These are phyloP conservation scores for Synanceia verrucosa DNA, from an alignment of 2,797 vertebrate genomes.

Conservation along the genomic window DNA sequence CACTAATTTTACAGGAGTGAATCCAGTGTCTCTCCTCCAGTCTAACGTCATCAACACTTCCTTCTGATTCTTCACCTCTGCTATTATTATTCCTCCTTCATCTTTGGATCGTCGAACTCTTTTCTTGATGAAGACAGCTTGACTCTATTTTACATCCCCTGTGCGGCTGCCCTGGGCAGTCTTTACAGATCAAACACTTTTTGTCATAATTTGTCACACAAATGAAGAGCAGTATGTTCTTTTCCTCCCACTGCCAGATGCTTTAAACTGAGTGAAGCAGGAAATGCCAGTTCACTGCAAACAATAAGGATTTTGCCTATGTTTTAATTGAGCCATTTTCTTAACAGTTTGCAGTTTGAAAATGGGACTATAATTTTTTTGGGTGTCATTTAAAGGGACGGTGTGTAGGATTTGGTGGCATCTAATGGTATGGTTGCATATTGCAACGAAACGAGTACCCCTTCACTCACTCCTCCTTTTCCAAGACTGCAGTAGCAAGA, in stretches of 20 bases:
- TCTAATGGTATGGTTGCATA: not conserved
- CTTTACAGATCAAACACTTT: not conserved
- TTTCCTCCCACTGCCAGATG: not conserved
- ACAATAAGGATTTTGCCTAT: not conserved
- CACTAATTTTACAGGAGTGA: conserved; percentile 29
- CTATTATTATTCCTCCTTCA: conserved; percentile 12
- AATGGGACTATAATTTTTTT: conserved; percentile 12
- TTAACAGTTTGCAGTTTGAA: not conserved
- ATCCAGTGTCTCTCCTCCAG: conserved; percentile 24
- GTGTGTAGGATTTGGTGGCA: not conserved
- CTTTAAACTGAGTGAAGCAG: not conserved
- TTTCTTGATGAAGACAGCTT: not conserved
- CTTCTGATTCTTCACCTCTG: conserved; percentile 9
- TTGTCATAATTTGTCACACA: not conserved
- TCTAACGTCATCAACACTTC: conserved; percentile 4
- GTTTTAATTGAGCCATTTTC: not conserved
- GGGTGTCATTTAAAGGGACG: not conserved
- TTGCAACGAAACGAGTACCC: not conserved
- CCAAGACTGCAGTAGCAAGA: too few relatives aligned
- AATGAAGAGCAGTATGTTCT: not conserved
- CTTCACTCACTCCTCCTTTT: not conserved
- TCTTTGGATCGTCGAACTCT: conserved; percentile 29
- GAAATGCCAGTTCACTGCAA: not conserved
- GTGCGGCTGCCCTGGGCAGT: not conserved
- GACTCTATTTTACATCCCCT: not conserved